Evolutionary conservation across 1,140 invertebrate species (phyloP), one percentile per base, ranked within the genome.

Genomic region (Elysia chlorotica): DNA sequence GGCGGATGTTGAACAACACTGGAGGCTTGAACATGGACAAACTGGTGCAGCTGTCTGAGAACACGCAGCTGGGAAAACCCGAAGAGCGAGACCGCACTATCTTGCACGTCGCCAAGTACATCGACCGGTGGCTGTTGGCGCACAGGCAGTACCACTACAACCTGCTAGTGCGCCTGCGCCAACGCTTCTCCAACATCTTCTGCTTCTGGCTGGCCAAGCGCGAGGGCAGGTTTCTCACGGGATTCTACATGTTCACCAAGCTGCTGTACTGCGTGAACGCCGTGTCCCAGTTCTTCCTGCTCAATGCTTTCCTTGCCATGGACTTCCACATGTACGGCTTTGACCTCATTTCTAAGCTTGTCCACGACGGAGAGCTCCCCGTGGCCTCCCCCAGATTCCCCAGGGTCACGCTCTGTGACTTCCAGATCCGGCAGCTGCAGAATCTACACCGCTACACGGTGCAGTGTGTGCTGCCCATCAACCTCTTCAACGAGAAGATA

Each of bases 401-500:
- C 14, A 80, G 88, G 25, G 87, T 89, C 0, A 89, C 89, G 0
- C 81, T 90, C 74, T 90, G 89, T 79, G 88, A 90, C 71, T 90
- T 90, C 79, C 78, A 88, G 59, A 86, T 89, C 17, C 83, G 89
- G 48, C 88, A 89, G n/a, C 69, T 89, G 37, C 54, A 77, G n/a
- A 85, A 87, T 68, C 59, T 85, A 0, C 87, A 87, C 53, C 65
- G 76, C 0, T 85, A 83, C 70, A 86, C 85, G 0, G 82, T 88
- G 48, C 89, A 89, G 77, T 90, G 89, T 74, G 89, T 89, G 30
- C 81, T 90, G 68, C 88, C 89, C 25, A 88, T 90, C 37, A 90
- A 90, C 74, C 80, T 90, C 30, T 89, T 90, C 80, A 89, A 89
- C 73, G 89, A 90, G 76, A 89, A 89, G 76, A 89, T 90, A 61